Evolutionary conservation across 2,888 invertebrate genomes (phyloP), one percentile per base, ranked within the genome.

Genomic region (Caenorhabditis drosophilae): DNA sequence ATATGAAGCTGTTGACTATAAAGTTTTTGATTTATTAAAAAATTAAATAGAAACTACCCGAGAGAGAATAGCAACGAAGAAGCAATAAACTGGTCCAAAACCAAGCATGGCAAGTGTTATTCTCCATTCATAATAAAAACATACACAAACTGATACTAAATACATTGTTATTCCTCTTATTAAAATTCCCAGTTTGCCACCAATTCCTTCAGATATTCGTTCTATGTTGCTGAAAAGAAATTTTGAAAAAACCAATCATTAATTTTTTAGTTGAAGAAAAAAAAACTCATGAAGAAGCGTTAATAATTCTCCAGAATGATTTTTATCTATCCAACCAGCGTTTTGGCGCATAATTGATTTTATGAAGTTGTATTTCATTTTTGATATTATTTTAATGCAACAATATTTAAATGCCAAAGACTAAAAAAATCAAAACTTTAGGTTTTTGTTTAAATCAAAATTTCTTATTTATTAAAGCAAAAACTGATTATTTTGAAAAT

Each of bases 371-470:
- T 71, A 60, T 27, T 75, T 58, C 55, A 76, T 67, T 47, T 67
- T 55, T 23, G 74, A 53, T 50, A 77, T 78, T 18, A 77, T 67
- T n/a, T 73, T 46, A 22, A 68, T 73, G 48, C 78, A 77, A 7
- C 69, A 64, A n/a, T 67, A 58, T 53, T 76, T 74, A 62, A 2
- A 67, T 52, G n/a, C 77, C 76, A 48, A 78, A 56, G 4, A 76
- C 78, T 22, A 76, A 48, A 55, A 77, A 78, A 20, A 78, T 78
- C 44, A 76, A 78, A 11, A 78, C 77, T 51, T 76, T n/a, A n/a
- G n/a, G n/a, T n/a, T n/a, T n/a, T n/a, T n/a, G n/a, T n/a, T n/a
- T n/a, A n/a, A n/a, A n/a, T n/a, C n/a, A n/a, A n/a, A n/a, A n/a
- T n/a, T n/a, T n/a, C n/a, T n/a, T n/a, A n/a, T n/a, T n/a, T n/a